Conservation (phyloP, 2,888 invertebrate species). For the Disparrhopalites patrizii region DNA sequence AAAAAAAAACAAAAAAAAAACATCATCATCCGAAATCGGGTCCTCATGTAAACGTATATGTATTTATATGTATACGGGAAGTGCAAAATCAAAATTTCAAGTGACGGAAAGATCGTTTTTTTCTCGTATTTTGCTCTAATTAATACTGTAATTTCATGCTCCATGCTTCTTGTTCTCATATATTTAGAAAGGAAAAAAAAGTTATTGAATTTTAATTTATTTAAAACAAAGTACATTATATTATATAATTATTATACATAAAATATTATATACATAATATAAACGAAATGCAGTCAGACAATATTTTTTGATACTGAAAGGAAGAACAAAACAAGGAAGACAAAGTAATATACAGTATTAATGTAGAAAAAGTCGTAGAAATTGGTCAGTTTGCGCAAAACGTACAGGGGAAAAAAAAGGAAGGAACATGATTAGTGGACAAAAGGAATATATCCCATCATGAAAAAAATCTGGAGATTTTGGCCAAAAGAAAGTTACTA, state of each 20-base stretch:
- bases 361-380: not conserved
- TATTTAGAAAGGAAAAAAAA: no score
- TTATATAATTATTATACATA: no score
- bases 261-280: no score
- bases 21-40: conserved; percentile 9
- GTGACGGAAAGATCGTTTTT: conserved; percentile 15
- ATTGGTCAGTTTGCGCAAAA: no score
- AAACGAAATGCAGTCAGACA: no score
- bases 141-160: conserved; percentile 19
- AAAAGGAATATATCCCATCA: no score
- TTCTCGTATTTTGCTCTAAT: conserved; percentile 14
- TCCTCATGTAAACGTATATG: not conserved
- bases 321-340: not conserved
- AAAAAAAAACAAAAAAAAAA: not conserved
- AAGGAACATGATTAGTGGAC: no score
- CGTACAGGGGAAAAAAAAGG: no score
- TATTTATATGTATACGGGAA: conserved; percentile 2
- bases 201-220: conserved; percentile 25
- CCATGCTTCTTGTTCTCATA: conserved; percentile 10
- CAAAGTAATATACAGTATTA: conserved; percentile 3
- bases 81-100: conserved; percentile 18
- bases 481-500: no score
- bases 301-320: conserved; percentile 22
- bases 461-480: no score
- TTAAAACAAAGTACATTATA: no score